Conservation (phyloP, 2,113 vertebrate genomes). For the Sorex araneus region DNA sequence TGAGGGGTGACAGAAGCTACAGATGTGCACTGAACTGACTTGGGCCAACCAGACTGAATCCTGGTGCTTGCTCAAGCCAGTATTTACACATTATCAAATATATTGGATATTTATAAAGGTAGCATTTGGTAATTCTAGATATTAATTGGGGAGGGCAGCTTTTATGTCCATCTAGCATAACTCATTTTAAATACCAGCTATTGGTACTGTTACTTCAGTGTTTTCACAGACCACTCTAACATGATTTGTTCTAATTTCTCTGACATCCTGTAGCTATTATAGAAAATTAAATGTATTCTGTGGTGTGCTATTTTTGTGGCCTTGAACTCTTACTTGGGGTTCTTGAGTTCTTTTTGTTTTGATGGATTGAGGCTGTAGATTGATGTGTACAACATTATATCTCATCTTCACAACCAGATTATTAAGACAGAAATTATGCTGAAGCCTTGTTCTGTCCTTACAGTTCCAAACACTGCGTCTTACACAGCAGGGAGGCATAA, state of each 20-base stretch:
- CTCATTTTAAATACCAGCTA: neutral
- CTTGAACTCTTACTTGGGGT: slow-evolving; percentile 32
- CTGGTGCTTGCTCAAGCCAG: neutral
- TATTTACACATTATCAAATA: neutral
- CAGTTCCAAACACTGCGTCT: neutral
- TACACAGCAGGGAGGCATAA: neutral
- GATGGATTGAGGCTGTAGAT: slow-evolving; percentile 29
- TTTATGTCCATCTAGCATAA: neutral
- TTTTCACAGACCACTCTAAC: slow-evolving; percentile 1
- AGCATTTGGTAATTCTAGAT: neutral
- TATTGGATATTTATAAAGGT: neutral
- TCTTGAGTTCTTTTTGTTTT: slow-evolving; percentile 48
- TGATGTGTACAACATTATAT: slow-evolving; percentile 13
- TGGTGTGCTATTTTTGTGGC: slow-evolving; percentile 47
- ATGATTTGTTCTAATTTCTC: neutral
- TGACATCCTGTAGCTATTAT: slow-evolving; percentile 51
- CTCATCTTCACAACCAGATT: neutral
- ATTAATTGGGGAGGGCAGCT: neutral
- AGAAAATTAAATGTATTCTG: slow-evolving; percentile 47
- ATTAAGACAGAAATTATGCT: neutral
- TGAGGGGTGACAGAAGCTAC: neutral
- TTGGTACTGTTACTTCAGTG: neutral
- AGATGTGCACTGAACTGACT: neutral
- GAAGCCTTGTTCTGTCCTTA: neutral
- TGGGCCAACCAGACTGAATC: neutral